Evolutionary conservation across 64 coral and sea anemone species (phyloP), one percentile per base, ranked within the genome.

Genomic region (Montipora sp.): DNA sequence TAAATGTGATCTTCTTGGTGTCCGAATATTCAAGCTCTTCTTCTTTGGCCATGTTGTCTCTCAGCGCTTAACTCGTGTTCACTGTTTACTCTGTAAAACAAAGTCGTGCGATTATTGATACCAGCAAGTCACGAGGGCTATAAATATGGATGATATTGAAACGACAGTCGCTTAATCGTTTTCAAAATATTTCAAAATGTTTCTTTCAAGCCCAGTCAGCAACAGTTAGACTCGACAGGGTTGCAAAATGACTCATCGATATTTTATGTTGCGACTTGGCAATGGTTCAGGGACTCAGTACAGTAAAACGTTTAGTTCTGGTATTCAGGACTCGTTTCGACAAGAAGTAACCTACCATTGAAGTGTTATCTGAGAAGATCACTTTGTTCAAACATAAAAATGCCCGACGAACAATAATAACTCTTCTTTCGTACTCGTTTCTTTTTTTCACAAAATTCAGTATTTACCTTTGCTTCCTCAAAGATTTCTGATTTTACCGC

Each of bases 21-120:
- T 85, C 82, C 61, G 82, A 85, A 48, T 71, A 85, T 45, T 85
- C 82, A n/a, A 85, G 82, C 22, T 85, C 82, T 0, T 85, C 82
- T 71, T 85, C 82, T 85, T 85, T 85, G 46, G 82, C 82, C 82
- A 73, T 85, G 68, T 83, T 47, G 9, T 48, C 21, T 12, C 27
- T 8, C 45, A 14, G 75, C 75, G 75, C 46, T 68, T 22, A 70
- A 68, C n/a, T 5, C 3, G 45, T 20, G 68, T 36, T 63, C 80
- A 44, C 82, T 85, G 43, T 83, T 83, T 83, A 68, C 82, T 48
- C 82, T 85, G 82, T 16, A 85, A 85, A 69, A 72, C 46, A 70
- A 85, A 85, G 9, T 48, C 27, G 27, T 45, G 22, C 44, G 3
- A 14, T 14, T 75, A 5, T 14, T 13, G 36, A 63, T 75, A 75